Conservation (phyloP, 2,113 vertebrate genomes). For the Tragelaphus buxtoni region DNA sequence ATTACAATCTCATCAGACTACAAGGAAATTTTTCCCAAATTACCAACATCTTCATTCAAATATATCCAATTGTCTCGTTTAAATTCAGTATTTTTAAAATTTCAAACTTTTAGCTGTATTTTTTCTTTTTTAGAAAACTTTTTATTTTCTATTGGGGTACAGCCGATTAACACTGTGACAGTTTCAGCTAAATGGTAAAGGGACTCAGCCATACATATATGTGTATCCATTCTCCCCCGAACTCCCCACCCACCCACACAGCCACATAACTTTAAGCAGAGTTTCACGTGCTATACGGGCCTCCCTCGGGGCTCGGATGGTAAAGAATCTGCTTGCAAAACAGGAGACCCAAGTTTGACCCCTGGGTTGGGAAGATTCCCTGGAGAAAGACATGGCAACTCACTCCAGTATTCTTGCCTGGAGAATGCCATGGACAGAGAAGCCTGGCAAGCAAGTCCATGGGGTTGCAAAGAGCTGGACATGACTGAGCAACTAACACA, state of each 20-base stretch:
- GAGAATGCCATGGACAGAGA: not conserved
- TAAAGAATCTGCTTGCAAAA: not conserved
- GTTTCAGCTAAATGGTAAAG: not conserved
- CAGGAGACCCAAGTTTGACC: not conserved
- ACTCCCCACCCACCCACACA: not conserved
- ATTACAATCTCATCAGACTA: not conserved
- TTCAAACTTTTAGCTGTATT: not conserved
- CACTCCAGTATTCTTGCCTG: not conserved
- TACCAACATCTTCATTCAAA: not conserved
- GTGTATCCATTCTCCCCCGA: not conserved
- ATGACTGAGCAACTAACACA: not conserved
- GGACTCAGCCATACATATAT: not conserved
- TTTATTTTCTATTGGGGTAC: not conserved
- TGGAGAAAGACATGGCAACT: not conserved
- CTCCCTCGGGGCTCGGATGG: not conserved
- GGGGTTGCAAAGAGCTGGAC: not conserved
- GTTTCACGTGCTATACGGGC: not conserved
- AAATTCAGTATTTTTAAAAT: not conserved
- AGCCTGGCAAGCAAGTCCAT: not conserved
- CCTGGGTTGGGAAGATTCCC: not conserved
- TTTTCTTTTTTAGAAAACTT: not conserved
- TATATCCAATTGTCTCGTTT: not conserved
- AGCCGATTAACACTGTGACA: not conserved
- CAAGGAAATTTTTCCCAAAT: not conserved
- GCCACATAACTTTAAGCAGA: not conserved